Evolutionary conservation across 2,113 vertebrate species (phyloP).

Genomic region (Nematolebias whitei): DNA sequence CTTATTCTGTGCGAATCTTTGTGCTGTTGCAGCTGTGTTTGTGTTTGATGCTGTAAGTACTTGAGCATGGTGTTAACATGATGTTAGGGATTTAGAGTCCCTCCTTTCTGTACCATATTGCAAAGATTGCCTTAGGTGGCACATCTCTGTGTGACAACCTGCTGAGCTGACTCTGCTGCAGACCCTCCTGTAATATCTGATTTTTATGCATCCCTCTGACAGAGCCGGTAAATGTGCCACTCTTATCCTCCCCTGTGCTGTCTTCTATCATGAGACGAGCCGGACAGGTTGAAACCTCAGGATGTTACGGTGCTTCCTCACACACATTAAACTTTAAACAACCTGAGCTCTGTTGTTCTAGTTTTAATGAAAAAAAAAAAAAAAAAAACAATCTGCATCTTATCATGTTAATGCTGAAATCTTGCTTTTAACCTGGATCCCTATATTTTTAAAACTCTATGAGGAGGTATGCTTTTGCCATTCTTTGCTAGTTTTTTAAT

Average conservation of each 20-base stretch:
- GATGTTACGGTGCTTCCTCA: slow-evolving; percentile 22
- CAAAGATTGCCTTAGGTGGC: slow-evolving; percentile 54
- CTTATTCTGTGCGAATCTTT: too few relatives aligned
- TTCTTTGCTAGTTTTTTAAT: too few relatives aligned
- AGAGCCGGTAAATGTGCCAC: slow-evolving; percentile 56
- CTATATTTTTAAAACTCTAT: too few relatives aligned
- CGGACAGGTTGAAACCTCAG: slow-evolving; percentile 7
- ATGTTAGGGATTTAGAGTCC: slow-evolving; percentile 34
- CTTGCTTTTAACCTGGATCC: too few relatives aligned
- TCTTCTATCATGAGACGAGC: slow-evolving; percentile 45
- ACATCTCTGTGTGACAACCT: slow-evolving; percentile 60
- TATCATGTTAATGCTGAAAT: too few relatives aligned
- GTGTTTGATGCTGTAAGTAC: slow-evolving; percentile 9
- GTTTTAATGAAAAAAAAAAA: background rate
- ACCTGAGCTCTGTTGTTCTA: background rate
- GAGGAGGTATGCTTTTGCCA: too few relatives aligned
- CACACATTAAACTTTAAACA: background rate
- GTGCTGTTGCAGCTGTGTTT: background rate
- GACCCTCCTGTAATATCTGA: slow-evolving; percentile 62
- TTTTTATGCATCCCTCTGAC: slow-evolving; percentile 69
- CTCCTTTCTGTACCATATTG: slow-evolving; percentile 34
- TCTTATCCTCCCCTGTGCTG: slow-evolving; percentile 59
- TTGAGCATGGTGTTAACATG: slow-evolving; percentile 24
- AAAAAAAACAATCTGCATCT: too few relatives aligned
- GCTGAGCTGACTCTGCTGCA: slow-evolving; percentile 64